Conservation (phyloP, 2,888 invertebrate species). For the Macropis europaea region DNA sequence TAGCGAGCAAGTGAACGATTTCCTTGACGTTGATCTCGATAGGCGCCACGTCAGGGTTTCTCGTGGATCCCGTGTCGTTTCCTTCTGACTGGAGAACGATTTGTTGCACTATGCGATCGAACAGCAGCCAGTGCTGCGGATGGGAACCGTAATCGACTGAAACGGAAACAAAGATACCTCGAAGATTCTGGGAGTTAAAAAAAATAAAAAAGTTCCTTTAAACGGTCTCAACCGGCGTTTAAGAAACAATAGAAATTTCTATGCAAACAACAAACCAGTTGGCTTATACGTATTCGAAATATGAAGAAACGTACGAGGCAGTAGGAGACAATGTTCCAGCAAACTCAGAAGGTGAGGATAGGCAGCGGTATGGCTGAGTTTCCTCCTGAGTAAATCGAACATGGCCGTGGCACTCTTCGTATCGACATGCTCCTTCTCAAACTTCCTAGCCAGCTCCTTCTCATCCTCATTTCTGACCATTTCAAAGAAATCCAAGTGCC, state of each 20-base stretch:
- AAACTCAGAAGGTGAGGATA: conserved; percentile 96
- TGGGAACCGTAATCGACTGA: conserved; percentile 91
- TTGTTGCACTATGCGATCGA: conserved; percentile 97
- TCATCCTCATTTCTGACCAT: conserved; percentile 99
- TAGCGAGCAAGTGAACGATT: conserved; percentile 93
- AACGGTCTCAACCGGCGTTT: no score
- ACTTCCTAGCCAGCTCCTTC: conserved; percentile 93
- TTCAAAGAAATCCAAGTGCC: conserved; percentile 99
- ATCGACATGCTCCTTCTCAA: conserved; percentile 95
- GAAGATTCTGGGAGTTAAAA: no score
- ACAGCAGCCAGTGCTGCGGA: conserved; percentile 95
- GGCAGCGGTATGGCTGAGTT: conserved; percentile 94
- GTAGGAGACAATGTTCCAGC: conserved; percentile 91
- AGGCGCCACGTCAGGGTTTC: conserved; percentile 92
- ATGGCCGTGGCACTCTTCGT: conserved; percentile 95
- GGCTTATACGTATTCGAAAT: no score
- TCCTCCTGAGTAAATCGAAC: conserved; percentile 94
- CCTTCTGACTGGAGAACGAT: conserved; percentile 90
- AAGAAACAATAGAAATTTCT: no score
- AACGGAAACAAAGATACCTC: no score
- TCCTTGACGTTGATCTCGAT: conserved; percentile 94
- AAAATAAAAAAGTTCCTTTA: no score
- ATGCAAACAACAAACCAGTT: no score
- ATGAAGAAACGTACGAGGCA: conserved; percentile 85
- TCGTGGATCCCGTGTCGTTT: conserved; percentile 77